These are phyloP conservation scores for Mustela lutreola DNA, from an alignment of 2,113 vertebrate species.

Conservation along the genomic window DNA sequence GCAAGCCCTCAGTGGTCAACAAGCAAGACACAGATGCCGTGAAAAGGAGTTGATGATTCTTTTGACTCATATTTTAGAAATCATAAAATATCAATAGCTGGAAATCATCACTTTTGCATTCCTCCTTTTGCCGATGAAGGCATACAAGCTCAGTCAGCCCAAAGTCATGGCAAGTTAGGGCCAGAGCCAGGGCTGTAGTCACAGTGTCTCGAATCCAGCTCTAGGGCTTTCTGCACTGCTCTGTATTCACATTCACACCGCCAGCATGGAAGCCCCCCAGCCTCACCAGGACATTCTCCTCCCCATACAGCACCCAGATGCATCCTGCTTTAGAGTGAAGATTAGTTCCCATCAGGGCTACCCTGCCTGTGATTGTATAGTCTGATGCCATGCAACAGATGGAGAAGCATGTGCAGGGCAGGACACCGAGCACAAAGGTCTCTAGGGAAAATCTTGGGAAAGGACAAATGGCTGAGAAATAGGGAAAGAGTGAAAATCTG, in stretches of 20 bases:
- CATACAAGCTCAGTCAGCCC: conserved; percentile 39
- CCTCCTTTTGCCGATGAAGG: conserved; percentile 38
- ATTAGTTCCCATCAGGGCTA: neutral
- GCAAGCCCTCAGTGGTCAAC: neutral
- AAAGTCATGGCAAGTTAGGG: neutral
- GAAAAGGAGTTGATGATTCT: neutral
- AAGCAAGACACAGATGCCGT: neutral
- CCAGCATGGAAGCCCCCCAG: neutral
- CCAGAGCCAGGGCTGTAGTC: neutral
- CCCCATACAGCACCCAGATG: neutral
- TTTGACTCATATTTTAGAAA: neutral
- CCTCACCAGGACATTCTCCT: neutral
- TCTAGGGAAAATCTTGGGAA: neutral
- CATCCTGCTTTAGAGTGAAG: neutral
- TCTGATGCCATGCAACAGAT: neutral
- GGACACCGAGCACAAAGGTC: neutral
- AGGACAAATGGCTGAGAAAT: neutral
- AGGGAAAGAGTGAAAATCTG: neutral
- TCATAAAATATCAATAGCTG: neutral
- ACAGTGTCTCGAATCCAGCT: neutral
- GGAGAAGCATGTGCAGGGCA: neutral
- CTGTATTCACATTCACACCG: rapidly evolving
- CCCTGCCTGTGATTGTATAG: neutral
- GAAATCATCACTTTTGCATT: neutral
- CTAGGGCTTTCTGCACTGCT: neutral